Evolutionary conservation across 1,140 invertebrate species (phyloP).

Genomic region (Maniola jurtina): DNA sequence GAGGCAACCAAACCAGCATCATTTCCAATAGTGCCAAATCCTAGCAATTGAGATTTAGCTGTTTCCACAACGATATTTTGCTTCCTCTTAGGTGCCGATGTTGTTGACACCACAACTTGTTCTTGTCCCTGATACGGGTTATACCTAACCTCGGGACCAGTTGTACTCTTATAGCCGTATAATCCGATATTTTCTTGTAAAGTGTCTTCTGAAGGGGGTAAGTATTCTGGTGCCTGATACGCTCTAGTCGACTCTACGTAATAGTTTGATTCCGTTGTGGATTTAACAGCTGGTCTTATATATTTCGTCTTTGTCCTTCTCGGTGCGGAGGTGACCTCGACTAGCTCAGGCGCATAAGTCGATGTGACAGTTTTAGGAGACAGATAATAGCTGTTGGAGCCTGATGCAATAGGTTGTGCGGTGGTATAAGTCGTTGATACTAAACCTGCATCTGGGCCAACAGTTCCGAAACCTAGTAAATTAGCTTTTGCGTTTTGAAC

Average conservation of each 20-base stretch:
- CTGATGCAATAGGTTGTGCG: conserved; percentile 41
- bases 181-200: conserved; percentile 40
- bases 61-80: conserved; percentile 70
- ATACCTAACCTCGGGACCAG: conserved; percentile 37
- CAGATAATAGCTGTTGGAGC: conserved; percentile 38
- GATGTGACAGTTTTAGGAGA: conserved; percentile 35
- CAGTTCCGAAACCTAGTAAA: conserved; percentile 71
- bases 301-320: conserved; percentile 40
- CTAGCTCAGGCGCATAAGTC: conserved; percentile 35
- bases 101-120: conserved; percentile 36
- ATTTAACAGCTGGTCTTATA: conserved; percentile 45
- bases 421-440: conserved; percentile 60
- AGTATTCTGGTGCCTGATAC: conserved; percentile 64
- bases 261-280: conserved; percentile 44
- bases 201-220: conserved; percentile 51
- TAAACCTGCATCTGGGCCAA: conserved; percentile 71
- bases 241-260: conserved; percentile 51
- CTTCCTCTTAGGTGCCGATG: conserved; percentile 49
- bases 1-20: conserved; percentile 59
- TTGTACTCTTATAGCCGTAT: conserved; percentile 36
- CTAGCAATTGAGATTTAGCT: conserved; percentile 63
- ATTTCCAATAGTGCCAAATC: conserved; percentile 61
- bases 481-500: conserved; percentile 68
- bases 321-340: conserved; percentile 29
- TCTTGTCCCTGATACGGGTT: conserved; percentile 49